Evolutionary conservation across 2,888 invertebrate genomes (phyloP), one percentile per base, ranked within the genome.

Genomic region (Epinotia nisella): DNA sequence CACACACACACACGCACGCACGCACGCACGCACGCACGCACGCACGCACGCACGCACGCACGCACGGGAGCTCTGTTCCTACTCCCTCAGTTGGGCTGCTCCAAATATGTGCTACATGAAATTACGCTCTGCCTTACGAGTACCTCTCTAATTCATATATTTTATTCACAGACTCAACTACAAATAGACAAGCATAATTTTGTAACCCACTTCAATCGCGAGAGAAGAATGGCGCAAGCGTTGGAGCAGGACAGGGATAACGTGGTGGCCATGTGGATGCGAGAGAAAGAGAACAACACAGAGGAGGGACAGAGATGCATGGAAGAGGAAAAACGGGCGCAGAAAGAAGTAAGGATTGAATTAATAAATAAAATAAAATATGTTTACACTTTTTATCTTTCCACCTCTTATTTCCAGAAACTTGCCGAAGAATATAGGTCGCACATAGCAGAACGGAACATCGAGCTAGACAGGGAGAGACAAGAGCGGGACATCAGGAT

Each of bases 181-280:
- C 87, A 90, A 81, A 76, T 83, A 10, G 89, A 91, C 74, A 88
- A 91, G 75, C 78, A 86, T 71, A 76, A 90, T 0, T 89, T 87
- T 74, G 77, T 86, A 0, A 85, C 88, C 9, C 83, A 88, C 75
- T 83, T 81, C 56, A 83, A 85, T 3, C 81, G 82, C 0, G 90
- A 93, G 68, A 85, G 83, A 71, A 80, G 75, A 59, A 81, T 85
- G 51, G 82, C 85, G 0, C 74, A 78, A 0, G 82, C 83, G 39
- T 78, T 91, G 70, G 85, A 90, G 56, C 76, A 81, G 51, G 87
- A 88, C 72, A 75, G 85, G 0, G 87, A 91, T 2, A 86, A 71
- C 74, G 76, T 89, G 3, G 78, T 83, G 1, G 77, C 80, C 0
- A 82, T 88, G 56, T 88, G 85, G 88, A 87, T 83, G 74, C 78